A percentile compares a stretch with the other conserved stretches of the same genome.
phyloP scores from a whole-genome alignment of 30 jellyfish, hydroid and myxozoan species.

The Aurelia sp. region DNA sequence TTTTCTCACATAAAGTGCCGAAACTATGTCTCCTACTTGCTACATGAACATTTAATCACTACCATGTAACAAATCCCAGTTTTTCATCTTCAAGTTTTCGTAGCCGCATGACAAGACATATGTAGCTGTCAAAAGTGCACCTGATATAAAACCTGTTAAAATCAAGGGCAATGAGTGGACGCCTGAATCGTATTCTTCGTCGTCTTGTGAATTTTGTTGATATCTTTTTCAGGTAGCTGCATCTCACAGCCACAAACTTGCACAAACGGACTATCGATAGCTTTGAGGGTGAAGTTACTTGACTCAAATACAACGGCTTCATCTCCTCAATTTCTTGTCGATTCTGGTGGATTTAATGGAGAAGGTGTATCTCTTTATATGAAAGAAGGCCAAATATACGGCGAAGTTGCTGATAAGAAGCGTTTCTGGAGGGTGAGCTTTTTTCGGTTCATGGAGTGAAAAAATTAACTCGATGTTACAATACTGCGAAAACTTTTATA shows the following conservation, averaged over 20 bases:
- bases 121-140: too few species aligned
- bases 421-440: slow-evolving; percentile 87
- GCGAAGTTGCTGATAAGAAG: slow-evolving; percentile 80
- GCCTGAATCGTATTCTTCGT: too few species aligned
- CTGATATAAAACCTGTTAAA: too few species aligned
- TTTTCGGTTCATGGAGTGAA: too few species aligned
- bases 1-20: too few species aligned
- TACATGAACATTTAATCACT: too few species aligned
- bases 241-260: slow-evolving; percentile 84
- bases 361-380: slow-evolving; percentile 81
- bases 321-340: slow-evolving; percentile 65
- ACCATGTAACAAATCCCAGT: too few species aligned
- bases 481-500: not conserved
- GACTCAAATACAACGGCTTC: slow-evolving; percentile 6
- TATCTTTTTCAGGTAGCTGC: slow-evolving; percentile 72
- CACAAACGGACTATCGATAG: slow-evolving; percentile 80
- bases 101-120: too few species aligned
- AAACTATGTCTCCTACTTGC: too few species aligned
- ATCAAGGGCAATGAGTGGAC: too few species aligned
- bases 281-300: slow-evolving; percentile 64
- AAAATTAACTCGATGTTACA: not conserved
- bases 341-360: slow-evolving; percentile 91
- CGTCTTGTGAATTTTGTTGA: too few species aligned
- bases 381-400: slow-evolving; percentile 19
- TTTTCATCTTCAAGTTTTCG: too few species aligned